Base-by-base conservation (phyloP, 2,888 invertebrate genomes). In the Boloria euphrosyne region DNA sequence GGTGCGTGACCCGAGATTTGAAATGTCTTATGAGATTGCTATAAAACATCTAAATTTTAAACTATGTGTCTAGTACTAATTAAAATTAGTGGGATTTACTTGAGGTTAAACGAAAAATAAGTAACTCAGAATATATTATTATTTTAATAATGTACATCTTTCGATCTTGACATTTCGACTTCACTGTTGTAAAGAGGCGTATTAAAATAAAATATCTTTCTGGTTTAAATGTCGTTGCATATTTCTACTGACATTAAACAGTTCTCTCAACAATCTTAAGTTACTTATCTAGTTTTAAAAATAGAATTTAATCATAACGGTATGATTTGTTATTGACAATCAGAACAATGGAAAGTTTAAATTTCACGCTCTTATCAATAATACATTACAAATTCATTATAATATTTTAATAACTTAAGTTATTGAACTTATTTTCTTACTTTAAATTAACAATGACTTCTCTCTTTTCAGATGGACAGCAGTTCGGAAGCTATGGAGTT, bases 391-490 rank as follows among this genome's bases (percentile, higher is more conserved):
- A 38, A 38, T 31, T 31, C 31, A 31, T 31, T 7, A 31, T 31
- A 31, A 31, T 31, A 31, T 31, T 31, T 2, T 22, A 38, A 38
- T 10, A 38, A 38, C 7, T 31, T 10, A 38, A 38, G 31, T 10
- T 2, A 10, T 31, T 46, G 17, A 59, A 44, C 13, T 14, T 16
- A 52, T 44, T 44, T 13, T 44, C 46, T 52, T 16, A 16, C 18
- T 44, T 27, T 0, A 54, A 27, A 59, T 31, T 52, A 27, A 53
- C 44, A 38, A 49, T 52, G 17, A 59, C 14, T 67, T 83, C 78
- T 81, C 75, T 80, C 65, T 73, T 94, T 94, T 49, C 93, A 95
- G 95, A 94, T 95, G 94, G 94, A 94, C 83, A 93, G 93, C 83
- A 95, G 95, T 74, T 91, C 92, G 66, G 93, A 94, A 77, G 92